These are phyloP conservation scores for Omphaloscelis lunosa DNA, from an alignment of 2,888 invertebrate species.

Conservation along the genomic window DNA sequence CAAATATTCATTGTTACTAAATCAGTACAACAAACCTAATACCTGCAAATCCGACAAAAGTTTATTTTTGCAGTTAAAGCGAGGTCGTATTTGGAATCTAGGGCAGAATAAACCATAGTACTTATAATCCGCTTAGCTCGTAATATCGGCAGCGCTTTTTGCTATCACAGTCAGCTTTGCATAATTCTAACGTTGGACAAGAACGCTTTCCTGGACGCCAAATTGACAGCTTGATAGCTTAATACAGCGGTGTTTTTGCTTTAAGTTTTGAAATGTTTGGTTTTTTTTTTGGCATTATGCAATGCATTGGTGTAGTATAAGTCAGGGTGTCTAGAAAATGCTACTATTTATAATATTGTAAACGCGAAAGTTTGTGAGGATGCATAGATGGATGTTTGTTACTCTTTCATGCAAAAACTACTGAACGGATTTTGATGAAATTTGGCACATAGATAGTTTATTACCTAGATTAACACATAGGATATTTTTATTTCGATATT, in stretches of 20 bases:
- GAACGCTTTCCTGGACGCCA: slow-evolving; percentile 59
- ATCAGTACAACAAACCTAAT: slow-evolving; percentile 33
- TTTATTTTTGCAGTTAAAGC: slow-evolving; percentile 59
- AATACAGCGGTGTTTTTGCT: slow-evolving; percentile 54
- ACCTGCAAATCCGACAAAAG: slow-evolving; percentile 38
- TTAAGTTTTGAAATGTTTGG: slow-evolving; percentile 4
- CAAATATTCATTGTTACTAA: not conserved
- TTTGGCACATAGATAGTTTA: too few species aligned
- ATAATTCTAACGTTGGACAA: slow-evolving; percentile 64
- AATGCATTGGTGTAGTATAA: not conserved
- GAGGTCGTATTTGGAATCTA: slow-evolving; percentile 59
- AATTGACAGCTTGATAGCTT: slow-evolving; percentile 70
- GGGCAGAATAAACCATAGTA: slow-evolving; percentile 63
- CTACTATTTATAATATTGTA: too few species aligned
- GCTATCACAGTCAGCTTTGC: slow-evolving; percentile 58
- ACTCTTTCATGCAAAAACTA: too few species aligned
- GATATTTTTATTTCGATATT: too few species aligned
- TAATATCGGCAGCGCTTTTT: slow-evolving; percentile 64
- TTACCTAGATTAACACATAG: too few species aligned
- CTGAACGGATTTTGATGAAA: too few species aligned
- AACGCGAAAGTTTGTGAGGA: too few species aligned
- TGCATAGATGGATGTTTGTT: too few species aligned
- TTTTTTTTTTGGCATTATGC: slow-evolving; percentile 17
- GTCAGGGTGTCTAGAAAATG: not conserved
- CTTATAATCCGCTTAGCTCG: slow-evolving; percentile 64